A percentile compares a stretch with the other conserved stretches of the same genome.
Evolutionary conservation across 2,888 invertebrate genomes (phyloP).

Genomic region (Amblyjoppa proteus): DNA sequence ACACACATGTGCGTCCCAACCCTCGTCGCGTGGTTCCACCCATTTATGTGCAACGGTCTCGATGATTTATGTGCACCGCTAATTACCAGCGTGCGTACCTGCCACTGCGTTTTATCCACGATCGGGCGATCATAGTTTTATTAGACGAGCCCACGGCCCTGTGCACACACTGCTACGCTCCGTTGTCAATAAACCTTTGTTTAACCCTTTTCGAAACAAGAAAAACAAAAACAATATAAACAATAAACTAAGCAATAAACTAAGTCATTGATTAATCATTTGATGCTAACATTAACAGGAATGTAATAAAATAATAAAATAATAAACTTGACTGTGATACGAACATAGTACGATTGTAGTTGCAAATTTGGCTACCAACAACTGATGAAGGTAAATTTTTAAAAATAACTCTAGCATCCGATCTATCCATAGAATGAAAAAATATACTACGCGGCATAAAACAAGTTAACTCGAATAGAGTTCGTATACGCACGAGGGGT

Average conservation of each 20-base stretch:
- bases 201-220: background rate
- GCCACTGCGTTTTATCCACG: slow-evolving; percentile 80
- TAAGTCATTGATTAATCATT: background rate
- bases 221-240: background rate
- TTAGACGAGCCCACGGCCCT: slow-evolving; percentile 71
- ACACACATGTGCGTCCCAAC: slow-evolving; percentile 31
- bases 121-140: slow-evolving; percentile 82
- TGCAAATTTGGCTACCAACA: background rate
- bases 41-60: slow-evolving; percentile 80
- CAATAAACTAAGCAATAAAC: too few species aligned
- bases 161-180: background rate
- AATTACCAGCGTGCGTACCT: slow-evolving; percentile 81
- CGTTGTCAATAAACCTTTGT: background rate
- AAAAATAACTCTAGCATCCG: background rate
- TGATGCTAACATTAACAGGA: background rate
- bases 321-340: background rate
- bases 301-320: background rate
- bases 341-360: background rate
- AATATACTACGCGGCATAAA: slow-evolving; percentile 12
- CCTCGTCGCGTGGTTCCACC: slow-evolving; percentile 74
- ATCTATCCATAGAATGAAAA: background rate
- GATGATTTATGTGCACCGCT: slow-evolving; percentile 84
- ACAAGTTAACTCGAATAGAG: slow-evolving; percentile 64
- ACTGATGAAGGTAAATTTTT: background rate
- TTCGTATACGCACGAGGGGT: slow-evolving; percentile 57